phyloP scores from a whole-genome alignment of 2,113 vertebrate genomes.

The Psittacara wagleri region DNA sequence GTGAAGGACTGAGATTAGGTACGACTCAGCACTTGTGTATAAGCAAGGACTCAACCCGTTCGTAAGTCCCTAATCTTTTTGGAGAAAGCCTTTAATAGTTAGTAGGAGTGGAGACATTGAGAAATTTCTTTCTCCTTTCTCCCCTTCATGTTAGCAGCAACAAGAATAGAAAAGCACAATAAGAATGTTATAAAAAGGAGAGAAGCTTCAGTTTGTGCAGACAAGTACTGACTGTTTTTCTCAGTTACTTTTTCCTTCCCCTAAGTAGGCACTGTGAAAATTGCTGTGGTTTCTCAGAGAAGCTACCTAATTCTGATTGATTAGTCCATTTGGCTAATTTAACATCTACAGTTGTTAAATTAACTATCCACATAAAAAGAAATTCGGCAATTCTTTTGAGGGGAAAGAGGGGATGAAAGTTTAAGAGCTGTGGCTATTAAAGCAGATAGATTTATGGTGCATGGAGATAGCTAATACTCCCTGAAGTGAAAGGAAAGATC shows the following conservation, averaged over 20 bases:
- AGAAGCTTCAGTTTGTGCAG: not conserved
- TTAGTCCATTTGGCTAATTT: not conserved
- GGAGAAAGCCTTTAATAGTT: not conserved
- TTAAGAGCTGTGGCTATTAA: not conserved
- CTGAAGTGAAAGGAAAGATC: not conserved
- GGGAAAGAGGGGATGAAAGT: not conserved
- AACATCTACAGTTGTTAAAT: slow-evolving; percentile 1
- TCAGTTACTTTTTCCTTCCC: not conserved
- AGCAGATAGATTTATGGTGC: not conserved
- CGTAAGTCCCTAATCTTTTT: not conserved
- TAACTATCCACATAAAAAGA: not conserved
- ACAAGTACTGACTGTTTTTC: not conserved
- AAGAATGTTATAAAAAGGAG: not conserved
- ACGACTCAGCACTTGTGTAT: not conserved
- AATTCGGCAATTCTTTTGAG: not conserved
- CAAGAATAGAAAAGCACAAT: not conserved
- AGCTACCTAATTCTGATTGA: not conserved
- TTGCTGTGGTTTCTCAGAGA: not conserved
- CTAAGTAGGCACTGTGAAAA: not conserved
- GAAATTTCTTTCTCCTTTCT: not conserved
- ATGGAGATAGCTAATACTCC: not conserved
- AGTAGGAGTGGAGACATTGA: not conserved
- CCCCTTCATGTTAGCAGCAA: not conserved
- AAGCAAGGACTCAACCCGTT: not conserved
- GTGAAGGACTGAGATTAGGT: not conserved